Percentiles rank a stretch among this genome's conserved stretches.
Evolutionary conservation across 2,888 invertebrate species (phyloP).

Genomic region (Patella depressa): DNA sequence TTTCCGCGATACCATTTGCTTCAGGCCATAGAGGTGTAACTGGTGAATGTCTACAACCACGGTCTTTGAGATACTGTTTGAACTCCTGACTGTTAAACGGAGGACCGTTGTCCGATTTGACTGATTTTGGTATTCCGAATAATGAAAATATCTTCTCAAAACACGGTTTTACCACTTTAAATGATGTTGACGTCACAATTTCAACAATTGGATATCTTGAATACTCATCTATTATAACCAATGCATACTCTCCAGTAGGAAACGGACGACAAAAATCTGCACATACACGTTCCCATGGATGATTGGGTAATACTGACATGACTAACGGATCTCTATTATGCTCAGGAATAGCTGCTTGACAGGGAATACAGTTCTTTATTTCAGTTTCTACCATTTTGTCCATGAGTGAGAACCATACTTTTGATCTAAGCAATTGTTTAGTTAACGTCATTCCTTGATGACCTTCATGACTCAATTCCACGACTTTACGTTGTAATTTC

Average conservation of each 20-base stretch:
- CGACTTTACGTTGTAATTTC: constrained; percentile 31
- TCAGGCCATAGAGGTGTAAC: constrained; percentile 42
- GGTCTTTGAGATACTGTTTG: neutral
- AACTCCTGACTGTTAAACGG: constrained; percentile 33
- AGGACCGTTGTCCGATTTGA: constrained; percentile 38
- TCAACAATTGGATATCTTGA: constrained; percentile 35
- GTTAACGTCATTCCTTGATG: constrained; percentile 47
- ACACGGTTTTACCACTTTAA: constrained; percentile 30
- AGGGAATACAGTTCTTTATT: constrained; percentile 37
- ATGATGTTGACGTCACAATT: constrained; percentile 27
- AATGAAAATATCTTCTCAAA: constrained; percentile 18
- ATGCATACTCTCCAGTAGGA: constrained; percentile 22
- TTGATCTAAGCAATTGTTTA: constrained; percentile 42
- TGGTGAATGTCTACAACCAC: constrained; percentile 39
- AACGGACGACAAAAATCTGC: constrained; percentile 37
- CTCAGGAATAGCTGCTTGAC: constrained; percentile 29
- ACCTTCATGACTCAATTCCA: constrained; percentile 42
- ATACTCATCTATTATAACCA: constrained; percentile 23
- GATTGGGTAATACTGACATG: constrained; percentile 15
- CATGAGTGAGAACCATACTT: constrained; percentile 48
- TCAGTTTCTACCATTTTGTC: constrained; percentile 34
- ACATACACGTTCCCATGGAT: constrained; percentile 27
- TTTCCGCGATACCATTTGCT: constrained; percentile 41
- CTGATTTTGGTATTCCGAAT: constrained; percentile 31
- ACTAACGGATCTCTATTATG: constrained; percentile 18